Evolutionary conservation across 2,888 invertebrate species (phyloP).

Genomic region (Adela reaumurella): DNA sequence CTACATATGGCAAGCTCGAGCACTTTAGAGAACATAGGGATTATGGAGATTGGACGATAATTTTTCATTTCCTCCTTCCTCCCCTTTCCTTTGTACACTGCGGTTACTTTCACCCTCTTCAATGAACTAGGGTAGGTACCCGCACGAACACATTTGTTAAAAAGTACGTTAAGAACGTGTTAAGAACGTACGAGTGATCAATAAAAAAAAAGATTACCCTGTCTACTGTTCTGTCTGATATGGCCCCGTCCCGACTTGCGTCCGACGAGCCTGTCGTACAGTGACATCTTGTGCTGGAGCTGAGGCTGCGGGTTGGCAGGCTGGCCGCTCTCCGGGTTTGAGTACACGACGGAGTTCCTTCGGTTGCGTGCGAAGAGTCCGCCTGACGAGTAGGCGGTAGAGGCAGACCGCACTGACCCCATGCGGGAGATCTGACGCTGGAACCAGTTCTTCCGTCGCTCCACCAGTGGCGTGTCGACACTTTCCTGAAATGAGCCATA

Average conservation of each 20-base stretch:
- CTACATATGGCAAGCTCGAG: too few species aligned
- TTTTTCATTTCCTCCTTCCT: too few species aligned
- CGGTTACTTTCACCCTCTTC: too few species aligned
- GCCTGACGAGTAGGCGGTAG: constrained; percentile 80
- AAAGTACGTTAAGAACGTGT: too few species aligned
- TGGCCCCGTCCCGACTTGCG: constrained; percentile 73
- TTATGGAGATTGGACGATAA: too few species aligned
- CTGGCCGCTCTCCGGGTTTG: constrained; percentile 59
- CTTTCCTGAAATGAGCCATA: constrained; percentile 70
- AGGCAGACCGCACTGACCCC: constrained; percentile 81
- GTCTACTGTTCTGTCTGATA: constrained; percentile 59
- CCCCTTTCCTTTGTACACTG: too few species aligned
- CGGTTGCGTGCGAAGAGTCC: constrained; percentile 72
- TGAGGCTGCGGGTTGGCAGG: constrained; percentile 32
- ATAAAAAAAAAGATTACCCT: too few species aligned
- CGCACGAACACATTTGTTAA: too few species aligned
- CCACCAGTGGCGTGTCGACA: constrained; percentile 84
- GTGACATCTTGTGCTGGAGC: constrained; percentile 68
- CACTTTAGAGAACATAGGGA: too few species aligned
- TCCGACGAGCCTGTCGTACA: constrained; percentile 80
- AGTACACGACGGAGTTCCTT: constrained; percentile 72
- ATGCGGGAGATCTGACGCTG: constrained; percentile 81
- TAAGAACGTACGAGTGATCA: too few species aligned
- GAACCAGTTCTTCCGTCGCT: constrained; percentile 84
- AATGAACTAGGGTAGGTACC: too few species aligned